These are phyloP conservation scores for Netelia melanura DNA, from an alignment of 2,888 invertebrate genomes.

Conservation along the genomic window DNA sequence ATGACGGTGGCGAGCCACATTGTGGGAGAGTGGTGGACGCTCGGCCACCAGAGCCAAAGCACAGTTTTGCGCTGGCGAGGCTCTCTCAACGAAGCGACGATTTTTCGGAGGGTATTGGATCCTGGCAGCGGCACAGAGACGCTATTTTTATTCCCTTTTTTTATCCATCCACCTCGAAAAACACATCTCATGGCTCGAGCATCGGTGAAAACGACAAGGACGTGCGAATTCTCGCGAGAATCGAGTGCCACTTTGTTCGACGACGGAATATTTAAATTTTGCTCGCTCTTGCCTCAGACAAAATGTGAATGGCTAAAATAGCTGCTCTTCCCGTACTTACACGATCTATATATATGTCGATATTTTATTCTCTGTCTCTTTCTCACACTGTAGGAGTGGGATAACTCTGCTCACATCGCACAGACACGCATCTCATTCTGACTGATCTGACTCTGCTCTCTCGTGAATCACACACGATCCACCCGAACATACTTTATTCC, in stretches of 20 bases:
- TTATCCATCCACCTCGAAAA: slow-evolving; percentile 23
- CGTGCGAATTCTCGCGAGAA: slow-evolving; percentile 45
- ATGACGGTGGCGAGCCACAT: slow-evolving; percentile 32
- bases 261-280: slow-evolving; percentile 64
- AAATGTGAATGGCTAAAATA: slow-evolving; percentile 46
- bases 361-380: no score
- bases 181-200: slow-evolving; percentile 34
- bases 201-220: slow-evolving; percentile 46
- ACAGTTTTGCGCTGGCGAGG: slow-evolving; percentile 11
- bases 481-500: slow-evolving; percentile 9
- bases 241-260: slow-evolving; percentile 64
- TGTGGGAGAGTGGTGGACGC: slow-evolving; percentile 16
- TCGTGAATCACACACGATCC: slow-evolving; percentile 33
- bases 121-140: slow-evolving; percentile 17
- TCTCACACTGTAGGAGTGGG: background rate
- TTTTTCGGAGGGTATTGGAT: slow-evolving; percentile 47
- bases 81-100: slow-evolving; percentile 41
- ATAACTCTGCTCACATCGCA: slow-evolving; percentile 18
- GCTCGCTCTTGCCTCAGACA: slow-evolving; percentile 46
- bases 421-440: slow-evolving; percentile 40
- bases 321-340: slow-evolving; percentile 35
- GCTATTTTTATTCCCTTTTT: slow-evolving; percentile 35
- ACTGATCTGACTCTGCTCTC: slow-evolving; percentile 47
- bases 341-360: background rate
- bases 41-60: slow-evolving; percentile 3